These are phyloP conservation scores for Carlito syrichta DNA, from an alignment of 2,113 vertebrate genomes.

Conservation along the genomic window DNA sequence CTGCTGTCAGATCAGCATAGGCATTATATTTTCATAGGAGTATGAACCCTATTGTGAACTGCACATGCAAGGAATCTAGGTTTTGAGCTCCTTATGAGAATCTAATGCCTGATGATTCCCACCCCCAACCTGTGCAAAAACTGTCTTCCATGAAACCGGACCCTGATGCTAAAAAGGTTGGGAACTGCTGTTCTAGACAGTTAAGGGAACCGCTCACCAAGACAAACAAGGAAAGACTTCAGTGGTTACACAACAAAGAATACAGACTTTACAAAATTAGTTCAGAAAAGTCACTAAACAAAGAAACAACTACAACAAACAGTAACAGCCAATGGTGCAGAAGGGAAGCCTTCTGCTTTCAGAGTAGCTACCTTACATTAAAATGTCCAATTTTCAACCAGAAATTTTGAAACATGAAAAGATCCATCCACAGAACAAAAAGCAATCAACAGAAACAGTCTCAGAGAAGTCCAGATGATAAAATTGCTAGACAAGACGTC, in stretches of 20 bases:
- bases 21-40: too few species aligned
- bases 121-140: too few species aligned
- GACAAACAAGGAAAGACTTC: background rate
- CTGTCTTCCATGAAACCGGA: too few species aligned
- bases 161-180: too few species aligned
- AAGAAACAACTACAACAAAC: background rate
- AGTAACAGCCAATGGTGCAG: background rate
- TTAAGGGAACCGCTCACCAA: background rate
- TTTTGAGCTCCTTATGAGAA: too few species aligned
- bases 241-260: background rate
- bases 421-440: background rate
- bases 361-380: background rate
- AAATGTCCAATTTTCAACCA: slow-evolving; percentile 25
- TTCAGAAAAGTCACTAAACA: slow-evolving; percentile 11
- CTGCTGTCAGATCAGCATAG: too few species aligned
- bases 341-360: background rate
- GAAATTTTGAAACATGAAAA: slow-evolving; percentile 29
- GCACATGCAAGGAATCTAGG: too few species aligned
- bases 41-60: too few species aligned
- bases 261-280: background rate
- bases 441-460: background rate
- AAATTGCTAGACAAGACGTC: background rate
- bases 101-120: too few species aligned
- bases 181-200: too few species aligned
- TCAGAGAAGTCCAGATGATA: background rate